A percentile compares a stretch with the other conserved stretches of the same genome.
Evolutionary conservation across 2,797 vertebrate species (phyloP).

Genomic region (Neosalanx taihuensis): DNA sequence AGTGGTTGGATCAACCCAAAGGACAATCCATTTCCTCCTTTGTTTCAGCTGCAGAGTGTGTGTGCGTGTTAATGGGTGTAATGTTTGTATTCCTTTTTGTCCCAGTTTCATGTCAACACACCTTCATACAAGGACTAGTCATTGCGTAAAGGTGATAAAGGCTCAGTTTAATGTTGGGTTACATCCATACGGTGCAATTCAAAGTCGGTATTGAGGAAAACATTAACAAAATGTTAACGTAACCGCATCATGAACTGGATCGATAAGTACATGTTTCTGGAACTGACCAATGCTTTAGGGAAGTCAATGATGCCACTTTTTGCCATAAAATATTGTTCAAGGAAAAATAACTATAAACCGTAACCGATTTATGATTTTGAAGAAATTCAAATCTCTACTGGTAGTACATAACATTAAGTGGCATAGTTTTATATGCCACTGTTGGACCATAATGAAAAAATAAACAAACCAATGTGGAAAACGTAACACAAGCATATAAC

Average conservation of each 20-base stretch:
- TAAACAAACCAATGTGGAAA: not conserved
- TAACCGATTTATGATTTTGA: too few species aligned
- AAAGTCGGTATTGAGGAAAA: not conserved
- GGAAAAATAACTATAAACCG: not conserved
- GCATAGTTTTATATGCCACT: too few species aligned
- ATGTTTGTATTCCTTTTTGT: conserved; percentile 27
- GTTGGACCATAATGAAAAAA: not conserved
- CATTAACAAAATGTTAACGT: not conserved
- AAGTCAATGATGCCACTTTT: conserved; percentile 30
- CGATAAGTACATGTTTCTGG: not conserved
- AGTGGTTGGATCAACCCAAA: conserved; percentile 84
- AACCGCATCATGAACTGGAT: not conserved
- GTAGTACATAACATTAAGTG: too few species aligned
- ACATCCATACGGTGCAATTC: not conserved
- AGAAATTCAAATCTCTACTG: too few species aligned
- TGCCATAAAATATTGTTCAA: not conserved
- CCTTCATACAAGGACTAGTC: conserved; percentile 3
- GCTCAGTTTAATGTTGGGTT: conserved; percentile 5
- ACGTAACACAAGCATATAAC: conserved; percentile 35
- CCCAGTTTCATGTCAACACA: not conserved
- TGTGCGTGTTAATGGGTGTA: not conserved
- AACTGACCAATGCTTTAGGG: conserved; percentile 48
- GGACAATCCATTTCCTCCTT: conserved; percentile 84
- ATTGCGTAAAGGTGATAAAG: not conserved
- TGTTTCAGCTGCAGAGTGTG: conserved; percentile 52